A percentile compares a stretch with the other conserved stretches of the same genome.
Conservation (phyloP, 2,888 invertebrate species). For the Drosophila conformis region DNA sequence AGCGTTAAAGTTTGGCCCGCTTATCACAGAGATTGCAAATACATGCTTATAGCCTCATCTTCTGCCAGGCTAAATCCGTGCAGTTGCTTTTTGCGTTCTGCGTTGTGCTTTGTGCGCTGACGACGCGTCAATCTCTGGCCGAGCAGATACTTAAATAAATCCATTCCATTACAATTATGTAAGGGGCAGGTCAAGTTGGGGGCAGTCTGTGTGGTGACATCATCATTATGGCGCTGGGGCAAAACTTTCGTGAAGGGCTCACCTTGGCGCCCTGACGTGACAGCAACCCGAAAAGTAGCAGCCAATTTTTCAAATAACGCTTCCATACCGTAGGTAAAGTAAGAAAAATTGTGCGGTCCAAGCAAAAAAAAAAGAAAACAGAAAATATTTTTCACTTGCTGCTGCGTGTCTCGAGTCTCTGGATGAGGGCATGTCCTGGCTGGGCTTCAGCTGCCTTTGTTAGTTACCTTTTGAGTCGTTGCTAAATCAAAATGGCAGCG, state of each 20-base stretch:
- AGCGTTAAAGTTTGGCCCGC: conserved; percentile 62
- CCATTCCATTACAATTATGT: conserved; percentile 47
- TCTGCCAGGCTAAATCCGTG: conserved; percentile 46
- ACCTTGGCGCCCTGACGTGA: conserved; percentile 51
- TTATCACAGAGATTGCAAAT: conserved; percentile 45
- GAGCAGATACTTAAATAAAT: conserved; percentile 71
- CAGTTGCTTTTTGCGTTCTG: conserved; percentile 32
- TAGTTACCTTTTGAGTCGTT: conserved; percentile 78
- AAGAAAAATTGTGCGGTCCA: conserved; percentile 82
- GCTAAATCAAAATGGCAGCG: conserved; percentile 79
- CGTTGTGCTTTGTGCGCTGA: conserved; percentile 35
- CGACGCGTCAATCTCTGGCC: conserved; percentile 46
- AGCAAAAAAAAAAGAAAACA: conserved; percentile 47
- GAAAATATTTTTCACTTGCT: conserved; percentile 44
- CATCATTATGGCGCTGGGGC: conserved; percentile 64
- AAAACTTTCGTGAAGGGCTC: conserved; percentile 43
- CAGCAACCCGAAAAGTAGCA: conserved; percentile 61
- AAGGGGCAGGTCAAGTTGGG: background rate
- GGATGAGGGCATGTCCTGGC: conserved; percentile 32
- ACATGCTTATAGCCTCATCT: conserved; percentile 27
- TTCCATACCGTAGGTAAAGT: conserved; percentile 48
- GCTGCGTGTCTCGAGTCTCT: conserved; percentile 3
- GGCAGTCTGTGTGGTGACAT: conserved; percentile 63
- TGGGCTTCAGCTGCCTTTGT: conserved; percentile 63
- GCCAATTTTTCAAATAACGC: conserved; percentile 78